Evolutionary conservation across 2,888 invertebrate genomes (phyloP), one percentile per base, ranked within the genome.

Genomic region (Pyrgus malvae): DNA sequence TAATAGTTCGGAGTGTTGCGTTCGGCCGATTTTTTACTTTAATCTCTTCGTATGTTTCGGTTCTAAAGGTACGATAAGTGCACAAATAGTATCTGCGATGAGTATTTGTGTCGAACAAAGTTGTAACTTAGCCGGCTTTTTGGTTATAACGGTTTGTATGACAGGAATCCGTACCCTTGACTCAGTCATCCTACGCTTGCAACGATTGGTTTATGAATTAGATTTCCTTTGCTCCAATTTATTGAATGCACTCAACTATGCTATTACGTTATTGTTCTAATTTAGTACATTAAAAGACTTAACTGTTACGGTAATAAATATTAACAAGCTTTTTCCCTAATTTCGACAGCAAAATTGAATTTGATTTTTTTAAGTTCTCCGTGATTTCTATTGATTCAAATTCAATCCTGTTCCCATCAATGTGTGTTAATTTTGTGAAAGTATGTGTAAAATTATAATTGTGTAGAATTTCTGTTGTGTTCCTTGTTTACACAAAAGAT

Each of bases 131-230:
- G 67, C 81, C 86, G 87, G 84, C 77, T 62, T 72, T 74, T 85
- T 85, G 84, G 85, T 86, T 86, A 87, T 77, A 77, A 63, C 60
- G 60, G 23, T 5, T 38, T 45, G 21, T n/a, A 16, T 53, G 53
- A 45, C 53, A 53, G 53, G 11, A 74, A 64, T 63, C 51, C 53
- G 27, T 76, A 78, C 72, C 78, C 80, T 80, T 81, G 80, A 77
- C 19, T 25, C 19, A 42, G 27, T 35, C 19, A 37, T 11, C n/a
- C 37, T 44, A 17, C 35, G 35, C 1, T 41, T 37, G 29, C 40
- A 29, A 27, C 38, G 14, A 41, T 41, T 48, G 21, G n/a, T 27
- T 6, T 11, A n/a, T 17, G 19, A 21, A 49, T 14, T 31, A 3
- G 11, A 53, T 27, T 45, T 53, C 53, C 45, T 53, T 12, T 45